These are phyloP conservation scores for Theretra japonica DNA, from an alignment of 2,888 invertebrate species.

Conservation along the genomic window DNA sequence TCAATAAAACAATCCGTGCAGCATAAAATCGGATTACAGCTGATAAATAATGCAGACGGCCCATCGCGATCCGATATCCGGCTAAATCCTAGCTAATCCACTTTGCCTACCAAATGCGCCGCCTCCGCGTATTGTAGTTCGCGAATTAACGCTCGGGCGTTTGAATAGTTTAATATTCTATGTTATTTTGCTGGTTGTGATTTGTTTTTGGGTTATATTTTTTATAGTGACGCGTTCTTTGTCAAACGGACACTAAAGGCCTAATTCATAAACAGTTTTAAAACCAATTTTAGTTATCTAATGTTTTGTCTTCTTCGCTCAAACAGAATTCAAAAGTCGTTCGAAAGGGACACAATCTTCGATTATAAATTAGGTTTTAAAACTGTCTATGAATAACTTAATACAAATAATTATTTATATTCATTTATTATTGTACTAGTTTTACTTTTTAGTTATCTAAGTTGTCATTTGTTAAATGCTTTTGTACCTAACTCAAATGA, in stretches of 20 bases:
- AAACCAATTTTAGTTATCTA: too few species aligned
- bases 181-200: not conserved
- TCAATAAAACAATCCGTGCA: not conserved
- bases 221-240: not conserved
- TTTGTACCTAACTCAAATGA: too few species aligned
- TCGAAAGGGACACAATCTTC: too few species aligned
- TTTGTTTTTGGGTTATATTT: not conserved
- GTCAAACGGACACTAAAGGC: not conserved
- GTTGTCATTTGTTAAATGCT: too few species aligned
- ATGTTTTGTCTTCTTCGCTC: too few species aligned
- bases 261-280: too few species aligned
- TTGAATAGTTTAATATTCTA: not conserved
- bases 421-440: too few species aligned
- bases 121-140: slow-evolving; percentile 50
- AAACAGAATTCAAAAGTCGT: too few species aligned
- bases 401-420: too few species aligned
- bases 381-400: too few species aligned
- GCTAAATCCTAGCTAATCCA: slow-evolving; percentile 53
- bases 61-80: slow-evolving; percentile 20
- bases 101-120: slow-evolving; percentile 52
- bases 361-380: too few species aligned
- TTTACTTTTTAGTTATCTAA: too few species aligned
- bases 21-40: slow-evolving; percentile 5
- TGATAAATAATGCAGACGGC: slow-evolving; percentile 17
- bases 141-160: slow-evolving; percentile 12